phyloP scores from a whole-genome alignment of 2,888 invertebrate species.

The Parnassius mnemosyne region DNA sequence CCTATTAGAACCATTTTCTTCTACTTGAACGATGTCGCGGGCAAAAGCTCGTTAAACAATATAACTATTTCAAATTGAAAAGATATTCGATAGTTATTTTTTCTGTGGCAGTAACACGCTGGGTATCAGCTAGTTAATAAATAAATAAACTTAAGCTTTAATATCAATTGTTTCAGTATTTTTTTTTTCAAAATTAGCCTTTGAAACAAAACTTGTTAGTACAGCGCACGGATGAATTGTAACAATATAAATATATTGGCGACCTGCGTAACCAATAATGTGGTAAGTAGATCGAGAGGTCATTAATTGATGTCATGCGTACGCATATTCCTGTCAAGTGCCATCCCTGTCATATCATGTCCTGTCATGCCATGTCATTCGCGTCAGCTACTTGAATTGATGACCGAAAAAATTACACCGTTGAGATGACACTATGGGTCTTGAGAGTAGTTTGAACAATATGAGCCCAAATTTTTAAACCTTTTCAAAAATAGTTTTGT shows the following conservation, averaged over 20 bases:
- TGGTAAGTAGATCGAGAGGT: constrained; percentile 9
- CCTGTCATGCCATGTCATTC: constrained; percentile 16
- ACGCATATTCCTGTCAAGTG: constrained; percentile 21
- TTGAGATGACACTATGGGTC: constrained; percentile 8
- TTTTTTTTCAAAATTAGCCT: too few relatives aligned
- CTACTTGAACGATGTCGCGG: too few relatives aligned
- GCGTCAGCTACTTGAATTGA: constrained; percentile 20
- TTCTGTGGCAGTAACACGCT: too few relatives aligned
- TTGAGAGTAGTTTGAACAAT: background rate
- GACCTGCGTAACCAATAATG: constrained; percentile 16
- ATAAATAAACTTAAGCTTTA: too few relatives aligned
- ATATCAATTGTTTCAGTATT: too few relatives aligned
- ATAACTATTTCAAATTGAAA: too few relatives aligned
- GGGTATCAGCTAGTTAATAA: too few relatives aligned
- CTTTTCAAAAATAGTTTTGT: background rate
- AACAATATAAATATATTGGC: constrained; percentile 4
- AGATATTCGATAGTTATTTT: too few relatives aligned
- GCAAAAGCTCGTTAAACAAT: too few relatives aligned
- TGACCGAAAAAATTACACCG: constrained; percentile 20
- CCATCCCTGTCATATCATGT: constrained; percentile 12
- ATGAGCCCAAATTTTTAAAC: background rate
- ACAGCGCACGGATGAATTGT: background rate
- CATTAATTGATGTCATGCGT: constrained; percentile 21
- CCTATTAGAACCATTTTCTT: too few relatives aligned
- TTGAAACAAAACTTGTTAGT: too few relatives aligned